Evolutionary conservation across 2,113 vertebrate species (phyloP), one percentile per base, ranked within the genome.

Genomic region (Hassar affinis): DNA sequence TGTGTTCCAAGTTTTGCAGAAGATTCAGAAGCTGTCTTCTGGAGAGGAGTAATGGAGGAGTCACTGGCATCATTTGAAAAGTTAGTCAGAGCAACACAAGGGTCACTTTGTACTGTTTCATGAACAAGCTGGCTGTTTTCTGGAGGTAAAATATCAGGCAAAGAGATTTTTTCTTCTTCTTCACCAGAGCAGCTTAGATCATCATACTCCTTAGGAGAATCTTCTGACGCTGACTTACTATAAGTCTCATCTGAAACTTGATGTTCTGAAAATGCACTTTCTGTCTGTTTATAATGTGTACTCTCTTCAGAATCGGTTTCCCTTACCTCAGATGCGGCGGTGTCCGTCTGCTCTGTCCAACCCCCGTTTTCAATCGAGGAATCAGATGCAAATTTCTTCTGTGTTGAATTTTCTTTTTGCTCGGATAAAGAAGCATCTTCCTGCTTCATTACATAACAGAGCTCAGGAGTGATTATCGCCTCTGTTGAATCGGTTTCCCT

Each of bases 241-340:
- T 6, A 66, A 17, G 68, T 38, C n/a, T 64, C 49, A 17, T 47
- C 10, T 35, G 25, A 56, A 68, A 38, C 74, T 59, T 33, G 47
- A 18, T 79, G 66, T 47, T 85, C 35, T 84, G 49, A 74, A 83
- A 72, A 51, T 64, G 56, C 7, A 10, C 33, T 78, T 52, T 72
- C 35, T 54, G 6, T 33, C 45, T 33, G 27, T 78, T 35, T 72
- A 59, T 20, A 69, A 17, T n/a, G 49, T 49, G 14, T 38, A 15
- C 56, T 79, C 45, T 68, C 61, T 42, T 69, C 14, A 56, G 56
- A 47, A 77, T 64, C 38, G 30, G 64, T 7, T 38, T 75, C 76
- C 10, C 17, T 72, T 75, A 57, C 56, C 47, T 81, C 56, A 66
- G 54, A 42, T 27, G n/a, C 38, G 20, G 30, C n/a, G 20, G 22